A percentile compares a stretch with the other conserved stretches of the same genome.
phyloP scores from a whole-genome alignment of 2,888 invertebrate species.

The Eupithecia subfuscata region DNA sequence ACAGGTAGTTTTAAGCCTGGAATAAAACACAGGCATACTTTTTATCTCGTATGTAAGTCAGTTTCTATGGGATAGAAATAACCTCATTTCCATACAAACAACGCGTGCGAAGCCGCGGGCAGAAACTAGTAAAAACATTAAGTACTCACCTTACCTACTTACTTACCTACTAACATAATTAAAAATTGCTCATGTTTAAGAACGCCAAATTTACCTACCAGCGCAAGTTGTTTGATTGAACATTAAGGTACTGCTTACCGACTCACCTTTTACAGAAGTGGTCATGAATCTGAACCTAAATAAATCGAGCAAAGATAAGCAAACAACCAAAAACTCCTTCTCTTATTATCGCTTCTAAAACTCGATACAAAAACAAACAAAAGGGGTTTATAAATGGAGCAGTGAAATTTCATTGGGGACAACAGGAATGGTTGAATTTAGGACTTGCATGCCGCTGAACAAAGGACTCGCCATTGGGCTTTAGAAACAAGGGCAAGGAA shows the following conservation, averaged over 20 bases:
- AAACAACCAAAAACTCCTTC: slow-evolving; percentile 46
- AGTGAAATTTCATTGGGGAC: slow-evolving; percentile 66
- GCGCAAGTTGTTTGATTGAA: not conserved
- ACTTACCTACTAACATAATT: not conserved
- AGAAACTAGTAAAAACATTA: not conserved
- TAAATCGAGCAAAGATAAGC: slow-evolving; percentile 48
- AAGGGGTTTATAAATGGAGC: slow-evolving; percentile 58
- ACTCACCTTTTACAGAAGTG: slow-evolving; percentile 27
- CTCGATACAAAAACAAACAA: slow-evolving; percentile 60
- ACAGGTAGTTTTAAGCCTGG: too few relatives aligned
- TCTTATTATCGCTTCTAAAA: slow-evolving; percentile 51
- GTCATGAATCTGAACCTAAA: slow-evolving; percentile 40
- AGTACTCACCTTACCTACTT: too few relatives aligned
- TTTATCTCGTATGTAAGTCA: too few relatives aligned
- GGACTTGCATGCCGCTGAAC: slow-evolving; percentile 70
- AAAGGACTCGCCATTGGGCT: slow-evolving; percentile 65
- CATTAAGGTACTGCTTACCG: not conserved
- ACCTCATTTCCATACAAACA: too few relatives aligned
- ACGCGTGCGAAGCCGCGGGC: too few relatives aligned
- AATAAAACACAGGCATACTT: too few relatives aligned
- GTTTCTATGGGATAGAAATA: too few relatives aligned
- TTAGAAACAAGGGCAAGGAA: slow-evolving; percentile 77
- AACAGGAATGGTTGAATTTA: slow-evolving; percentile 58
- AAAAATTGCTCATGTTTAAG: not conserved
- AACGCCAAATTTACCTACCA: not conserved